These are phyloP conservation scores for Encarsia formosa DNA, from an alignment of 2,888 invertebrate species.

Conservation along the genomic window DNA sequence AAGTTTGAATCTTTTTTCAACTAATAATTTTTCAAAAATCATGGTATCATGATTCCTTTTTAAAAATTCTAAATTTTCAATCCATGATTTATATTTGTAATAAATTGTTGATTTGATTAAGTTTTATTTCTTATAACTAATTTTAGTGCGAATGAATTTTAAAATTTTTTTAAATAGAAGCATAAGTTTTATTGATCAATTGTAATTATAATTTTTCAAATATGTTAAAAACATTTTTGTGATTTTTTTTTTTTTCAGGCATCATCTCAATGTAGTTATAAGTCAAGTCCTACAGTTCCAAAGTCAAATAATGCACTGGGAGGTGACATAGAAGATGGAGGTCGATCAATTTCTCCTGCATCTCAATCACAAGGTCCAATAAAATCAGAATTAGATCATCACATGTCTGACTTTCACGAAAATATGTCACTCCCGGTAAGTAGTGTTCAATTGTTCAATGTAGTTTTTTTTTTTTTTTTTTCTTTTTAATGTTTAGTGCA, in stretches of 20 bases:
- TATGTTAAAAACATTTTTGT: too few species aligned
- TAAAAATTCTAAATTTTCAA: too few species aligned
- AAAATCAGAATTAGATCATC: conserved; percentile 63
- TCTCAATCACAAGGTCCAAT: conserved; percentile 55
- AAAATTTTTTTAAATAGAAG: too few species aligned
- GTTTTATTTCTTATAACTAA: too few species aligned
- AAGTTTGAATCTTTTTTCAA: too few species aligned
- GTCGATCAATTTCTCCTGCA: conserved; percentile 57
- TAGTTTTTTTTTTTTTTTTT: background rate
- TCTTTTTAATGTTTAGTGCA: background rate
- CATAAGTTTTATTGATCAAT: too few species aligned
- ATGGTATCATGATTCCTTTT: too few species aligned
- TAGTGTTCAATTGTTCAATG: conserved; percentile 13
- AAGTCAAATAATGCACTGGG: conserved; percentile 62
- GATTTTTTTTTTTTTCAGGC: conserved; percentile 53
- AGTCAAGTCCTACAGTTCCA: conserved; percentile 60
- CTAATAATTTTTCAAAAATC: too few species aligned
- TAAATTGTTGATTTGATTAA: too few species aligned
- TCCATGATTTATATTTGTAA: too few species aligned
- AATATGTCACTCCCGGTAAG: conserved; percentile 52
- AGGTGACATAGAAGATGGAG: conserved; percentile 55
- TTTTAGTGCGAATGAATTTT: too few species aligned
- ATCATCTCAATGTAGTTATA: conserved; percentile 63
- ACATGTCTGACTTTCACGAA: conserved; percentile 52
- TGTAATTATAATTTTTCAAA: conserved; percentile 14